Evolutionary conservation across 2,888 invertebrate species (phyloP).

Genomic region (Hermaeophaga mercurialis): DNA sequence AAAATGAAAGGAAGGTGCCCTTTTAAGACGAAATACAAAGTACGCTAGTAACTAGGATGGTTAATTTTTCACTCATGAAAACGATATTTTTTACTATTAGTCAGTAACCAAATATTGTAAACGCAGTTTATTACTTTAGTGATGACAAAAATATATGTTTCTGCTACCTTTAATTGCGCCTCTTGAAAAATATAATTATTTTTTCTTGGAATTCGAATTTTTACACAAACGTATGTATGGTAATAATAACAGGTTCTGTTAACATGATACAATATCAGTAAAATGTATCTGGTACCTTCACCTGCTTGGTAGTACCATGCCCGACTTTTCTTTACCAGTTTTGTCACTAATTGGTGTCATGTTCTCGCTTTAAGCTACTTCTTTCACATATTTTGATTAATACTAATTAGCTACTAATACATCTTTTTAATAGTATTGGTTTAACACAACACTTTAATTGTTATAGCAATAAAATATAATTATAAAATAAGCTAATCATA

Average conservation of each 20-base stretch:
- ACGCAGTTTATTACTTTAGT: neutral
- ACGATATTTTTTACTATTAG: too few species aligned
- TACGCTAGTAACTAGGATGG: neutral
- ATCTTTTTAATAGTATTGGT: neutral
- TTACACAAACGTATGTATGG: conserved; percentile 4
- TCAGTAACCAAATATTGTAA: neutral
- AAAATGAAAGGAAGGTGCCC: too few species aligned
- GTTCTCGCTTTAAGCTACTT: conserved; percentile 33
- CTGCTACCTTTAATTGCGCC: conserved; percentile 4
- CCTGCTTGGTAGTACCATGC: conserved; percentile 26
- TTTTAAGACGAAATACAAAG: too few species aligned
- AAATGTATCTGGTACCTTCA: conserved; percentile 17
- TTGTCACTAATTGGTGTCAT: conserved; percentile 39
- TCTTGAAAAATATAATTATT: conserved; percentile 13
- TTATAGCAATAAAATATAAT: too few species aligned
- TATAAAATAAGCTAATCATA: too few species aligned
- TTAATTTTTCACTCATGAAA: neutral
- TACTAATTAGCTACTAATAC: neutral
- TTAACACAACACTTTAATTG: too few species aligned
- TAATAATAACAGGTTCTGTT: conserved; percentile 19
- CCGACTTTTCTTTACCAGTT: conserved; percentile 11
- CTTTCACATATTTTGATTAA: neutral
- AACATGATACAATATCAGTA: conserved; percentile 9
- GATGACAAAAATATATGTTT: neutral
- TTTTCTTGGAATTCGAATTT: conserved; percentile 11